Evolutionary conservation across 2,888 invertebrate genomes (phyloP).

Genomic region (Polymixis lichenea): DNA sequence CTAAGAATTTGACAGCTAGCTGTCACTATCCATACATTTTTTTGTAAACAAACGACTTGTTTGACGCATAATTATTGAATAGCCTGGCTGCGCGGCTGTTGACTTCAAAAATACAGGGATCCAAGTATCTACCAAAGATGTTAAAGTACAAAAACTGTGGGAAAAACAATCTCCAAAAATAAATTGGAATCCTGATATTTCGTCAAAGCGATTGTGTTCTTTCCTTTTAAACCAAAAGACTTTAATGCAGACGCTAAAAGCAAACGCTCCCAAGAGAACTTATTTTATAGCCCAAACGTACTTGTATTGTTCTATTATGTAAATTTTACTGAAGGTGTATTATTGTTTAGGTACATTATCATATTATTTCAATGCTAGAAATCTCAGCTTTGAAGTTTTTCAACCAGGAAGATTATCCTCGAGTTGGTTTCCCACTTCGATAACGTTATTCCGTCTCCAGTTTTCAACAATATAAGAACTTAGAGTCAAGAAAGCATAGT

Average conservation of each 20-base stretch:
- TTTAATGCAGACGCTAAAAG: too few species aligned
- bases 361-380: not conserved
- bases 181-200: too few species aligned
- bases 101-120: not conserved
- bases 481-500: too few species aligned
- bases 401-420: too few species aligned
- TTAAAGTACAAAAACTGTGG: not conserved
- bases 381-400: not conserved
- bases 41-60: not conserved
- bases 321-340: not conserved
- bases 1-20: not conserved
- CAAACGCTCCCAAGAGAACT: not conserved
- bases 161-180: too few species aligned
- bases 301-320: not conserved
- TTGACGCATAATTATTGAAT: not conserved
- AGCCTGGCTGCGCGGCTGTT: not conserved
- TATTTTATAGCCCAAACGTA: too few species aligned
- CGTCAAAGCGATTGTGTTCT: not conserved
- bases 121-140: not conserved
- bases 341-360: not conserved
- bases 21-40: not conserved
- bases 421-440: too few species aligned
- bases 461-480: too few species aligned
- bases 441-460: too few species aligned
- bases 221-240: not conserved